A percentile compares a stretch with the other conserved stretches of the same genome.
phyloP scores from a whole-genome alignment of 2,888 invertebrate species.

The Drosophila conformis region DNA sequence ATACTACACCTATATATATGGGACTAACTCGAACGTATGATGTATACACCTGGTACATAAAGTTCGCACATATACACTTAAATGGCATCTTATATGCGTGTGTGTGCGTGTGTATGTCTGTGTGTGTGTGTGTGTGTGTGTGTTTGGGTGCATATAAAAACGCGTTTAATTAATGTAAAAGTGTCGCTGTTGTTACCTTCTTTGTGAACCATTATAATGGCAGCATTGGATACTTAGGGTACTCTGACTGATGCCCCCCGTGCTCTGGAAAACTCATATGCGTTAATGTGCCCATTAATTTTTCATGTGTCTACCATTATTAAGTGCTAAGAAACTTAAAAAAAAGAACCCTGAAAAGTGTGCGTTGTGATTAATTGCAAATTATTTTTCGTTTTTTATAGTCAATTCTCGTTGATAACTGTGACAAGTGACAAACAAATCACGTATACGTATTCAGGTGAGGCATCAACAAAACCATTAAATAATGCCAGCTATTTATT shows the following conservation, averaged over 20 bases:
- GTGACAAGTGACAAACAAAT: slow-evolving; percentile 18
- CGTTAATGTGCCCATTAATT: slow-evolving; percentile 68
- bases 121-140: slow-evolving; percentile 5
- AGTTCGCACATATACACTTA: slow-evolving; percentile 15
- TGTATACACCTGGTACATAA: slow-evolving; percentile 54
- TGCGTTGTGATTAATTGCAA: slow-evolving; percentile 29
- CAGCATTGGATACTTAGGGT: slow-evolving; percentile 43
- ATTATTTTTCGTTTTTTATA: slow-evolving; percentile 22
- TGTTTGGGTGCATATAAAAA: slow-evolving; percentile 67
- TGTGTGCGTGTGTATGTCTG: neutral
- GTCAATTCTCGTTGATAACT: slow-evolving; percentile 6
- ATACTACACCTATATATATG: slow-evolving; percentile 29
- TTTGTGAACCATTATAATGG: slow-evolving; percentile 42
- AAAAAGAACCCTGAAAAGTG: slow-evolving; percentile 17
- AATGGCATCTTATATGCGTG: slow-evolving; percentile 18
- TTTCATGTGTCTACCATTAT: slow-evolving; percentile 56
- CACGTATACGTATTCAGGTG: slow-evolving; percentile 34
- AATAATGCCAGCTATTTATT: neutral
- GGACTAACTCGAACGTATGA: slow-evolving; percentile 47
- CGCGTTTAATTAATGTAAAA: slow-evolving; percentile 79
- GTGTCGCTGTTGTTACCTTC: slow-evolving; percentile 59
- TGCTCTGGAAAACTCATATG: slow-evolving; percentile 39
- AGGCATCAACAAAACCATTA: neutral
- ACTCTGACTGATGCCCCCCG: slow-evolving; percentile 13
- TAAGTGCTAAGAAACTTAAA: slow-evolving; percentile 50